Percentiles rank a stretch among this genome's conserved stretches.
Conservation (phyloP, 1,140 invertebrate genomes). For the Meteorus sp. region DNA sequence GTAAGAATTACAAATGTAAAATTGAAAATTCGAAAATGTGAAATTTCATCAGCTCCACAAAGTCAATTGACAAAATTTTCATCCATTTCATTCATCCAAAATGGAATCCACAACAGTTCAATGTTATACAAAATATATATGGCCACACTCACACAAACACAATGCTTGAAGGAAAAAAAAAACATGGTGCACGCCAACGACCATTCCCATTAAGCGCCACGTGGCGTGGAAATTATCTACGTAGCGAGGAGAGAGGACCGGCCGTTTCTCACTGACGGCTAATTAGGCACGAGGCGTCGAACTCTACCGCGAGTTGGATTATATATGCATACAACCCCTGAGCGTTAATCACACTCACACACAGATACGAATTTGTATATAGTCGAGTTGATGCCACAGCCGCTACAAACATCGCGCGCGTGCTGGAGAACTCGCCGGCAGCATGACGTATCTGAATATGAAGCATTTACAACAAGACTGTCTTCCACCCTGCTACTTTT, state of each 20-base stretch:
- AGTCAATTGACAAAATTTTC: not conserved
- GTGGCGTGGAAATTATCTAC: conserved; percentile 50
- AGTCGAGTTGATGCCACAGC: not conserved
- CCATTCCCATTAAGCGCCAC: conserved; percentile 48
- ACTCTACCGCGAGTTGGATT: conserved; percentile 34
- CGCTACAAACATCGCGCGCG: not conserved
- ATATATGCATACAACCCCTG: no score
- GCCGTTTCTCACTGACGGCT: conserved; percentile 45
- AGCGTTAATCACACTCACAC: conserved; percentile 33
- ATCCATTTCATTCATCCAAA: conserved; percentile 10
- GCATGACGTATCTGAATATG: not conserved
- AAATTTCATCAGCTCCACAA: not conserved
- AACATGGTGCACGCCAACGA: conserved; percentile 27
- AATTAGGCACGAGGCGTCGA: conserved; percentile 50
- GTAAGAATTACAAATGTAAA: not conserved
- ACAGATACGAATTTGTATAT: no score
- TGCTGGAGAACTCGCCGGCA: not conserved
- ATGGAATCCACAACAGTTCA: no score
- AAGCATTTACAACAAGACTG: not conserved
- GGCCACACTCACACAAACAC: no score
- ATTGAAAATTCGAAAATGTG: no score
- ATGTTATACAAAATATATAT: no score
- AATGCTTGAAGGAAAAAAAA: no score
- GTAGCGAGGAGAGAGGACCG: conserved; percentile 34
- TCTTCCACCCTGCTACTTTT: no score